Conservation (phyloP, 2,113 vertebrate species). For the Potamarius usumacintae region DNA sequence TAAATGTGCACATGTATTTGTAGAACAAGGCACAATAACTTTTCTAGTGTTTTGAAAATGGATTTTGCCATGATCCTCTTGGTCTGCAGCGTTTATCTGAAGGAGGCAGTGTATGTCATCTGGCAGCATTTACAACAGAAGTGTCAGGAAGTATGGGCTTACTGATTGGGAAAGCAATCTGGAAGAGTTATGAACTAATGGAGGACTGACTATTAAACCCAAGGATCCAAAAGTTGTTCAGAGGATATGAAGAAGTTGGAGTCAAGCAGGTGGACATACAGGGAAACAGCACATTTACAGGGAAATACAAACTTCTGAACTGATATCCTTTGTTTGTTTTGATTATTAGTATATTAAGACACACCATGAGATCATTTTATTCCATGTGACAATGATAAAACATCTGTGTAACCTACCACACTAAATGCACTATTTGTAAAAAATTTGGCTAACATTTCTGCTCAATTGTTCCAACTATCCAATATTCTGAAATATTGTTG, state of each 20-base stretch:
- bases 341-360: not conserved
- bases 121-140: conserved; percentile 15
- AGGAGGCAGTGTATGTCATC: conserved; percentile 4
- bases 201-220: not conserved
- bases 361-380: not conserved
- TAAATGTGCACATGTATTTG: not conserved
- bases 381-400: not conserved
- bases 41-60: not conserved
- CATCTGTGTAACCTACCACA: not conserved
- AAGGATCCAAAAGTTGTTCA: not conserved
- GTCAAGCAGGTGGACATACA: not conserved
- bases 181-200: not conserved
- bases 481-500: not conserved
- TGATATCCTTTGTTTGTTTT: not conserved
- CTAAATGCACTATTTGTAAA: not conserved
- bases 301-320: not conserved
- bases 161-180: not conserved
- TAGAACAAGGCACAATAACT: not conserved
- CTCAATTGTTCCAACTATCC: not conserved
- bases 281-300: not conserved
- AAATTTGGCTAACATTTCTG: not conserved
- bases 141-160: not conserved
- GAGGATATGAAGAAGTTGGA: not conserved
- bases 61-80: not conserved
- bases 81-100: not conserved